phyloP scores from a whole-genome alignment of 2,113 vertebrate species.

The Scophthalmus maximus region DNA sequence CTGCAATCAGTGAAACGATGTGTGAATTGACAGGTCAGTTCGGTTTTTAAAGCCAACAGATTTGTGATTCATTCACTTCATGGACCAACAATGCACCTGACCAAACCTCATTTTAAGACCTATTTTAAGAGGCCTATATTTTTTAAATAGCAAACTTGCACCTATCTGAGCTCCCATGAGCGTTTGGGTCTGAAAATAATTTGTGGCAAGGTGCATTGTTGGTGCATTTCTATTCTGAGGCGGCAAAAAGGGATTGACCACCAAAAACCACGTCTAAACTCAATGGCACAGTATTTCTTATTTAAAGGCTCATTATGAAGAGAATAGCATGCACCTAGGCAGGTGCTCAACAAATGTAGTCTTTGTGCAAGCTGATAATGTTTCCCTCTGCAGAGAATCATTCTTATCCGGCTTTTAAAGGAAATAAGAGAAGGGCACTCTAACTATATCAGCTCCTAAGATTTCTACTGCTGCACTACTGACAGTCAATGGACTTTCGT shows the following conservation, averaged over 20 bases:
- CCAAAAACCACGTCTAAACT: neutral
- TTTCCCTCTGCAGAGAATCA: no score
- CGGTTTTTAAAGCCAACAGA: neutral
- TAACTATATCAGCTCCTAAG: no score
- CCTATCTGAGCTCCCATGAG: neutral
- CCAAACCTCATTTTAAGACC: neutral
- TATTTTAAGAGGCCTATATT: neutral
- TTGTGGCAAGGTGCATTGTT: neutral
- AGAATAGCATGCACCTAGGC: neutral
- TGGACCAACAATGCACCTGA: neutral
- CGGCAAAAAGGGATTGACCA: neutral
- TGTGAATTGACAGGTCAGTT: neutral
- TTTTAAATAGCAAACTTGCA: neutral
- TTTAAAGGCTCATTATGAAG: neutral
- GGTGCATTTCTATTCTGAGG: neutral
- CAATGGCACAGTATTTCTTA: neutral
- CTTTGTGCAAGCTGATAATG: no score
- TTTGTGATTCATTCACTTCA: neutral
- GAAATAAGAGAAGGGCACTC: no score
- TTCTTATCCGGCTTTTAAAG: no score
- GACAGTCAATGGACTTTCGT: neutral
- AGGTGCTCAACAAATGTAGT: neutral
- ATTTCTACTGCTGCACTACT: no score
- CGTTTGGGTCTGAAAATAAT: neutral
- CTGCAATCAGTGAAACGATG: slow-evolving; percentile 71